Evolutionary conservation across 2,113 vertebrate species (phyloP).

Genomic region (Anser brachyrhynchus): DNA sequence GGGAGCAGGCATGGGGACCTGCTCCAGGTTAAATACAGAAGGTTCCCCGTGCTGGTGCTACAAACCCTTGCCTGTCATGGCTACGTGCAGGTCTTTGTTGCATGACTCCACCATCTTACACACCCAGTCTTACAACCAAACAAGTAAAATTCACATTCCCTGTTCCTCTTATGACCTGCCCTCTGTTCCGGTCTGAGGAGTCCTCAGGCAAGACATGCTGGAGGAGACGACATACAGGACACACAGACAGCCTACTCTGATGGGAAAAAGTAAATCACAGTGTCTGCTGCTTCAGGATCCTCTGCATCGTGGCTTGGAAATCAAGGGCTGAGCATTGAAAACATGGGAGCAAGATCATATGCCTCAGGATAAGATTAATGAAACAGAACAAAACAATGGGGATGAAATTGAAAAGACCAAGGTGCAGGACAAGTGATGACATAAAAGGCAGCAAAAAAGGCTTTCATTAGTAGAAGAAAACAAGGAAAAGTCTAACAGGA

Average conservation of each 20-base stretch:
- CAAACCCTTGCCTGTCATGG: background rate
- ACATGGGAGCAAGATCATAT: background rate
- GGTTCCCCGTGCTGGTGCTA: background rate
- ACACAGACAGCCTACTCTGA: background rate
- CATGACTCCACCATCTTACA: background rate
- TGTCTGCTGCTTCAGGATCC: background rate
- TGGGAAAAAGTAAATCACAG: background rate
- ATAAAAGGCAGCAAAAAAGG: background rate
- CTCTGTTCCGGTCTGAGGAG: background rate
- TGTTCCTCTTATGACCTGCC: background rate
- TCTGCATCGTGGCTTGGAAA: background rate
- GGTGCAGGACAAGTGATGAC: background rate
- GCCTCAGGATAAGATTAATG: background rate
- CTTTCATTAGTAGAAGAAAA: background rate
- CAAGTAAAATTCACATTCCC: background rate
- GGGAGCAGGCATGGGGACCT: fast-evolving
- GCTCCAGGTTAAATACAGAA: background rate
- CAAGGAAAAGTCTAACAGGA: background rate
- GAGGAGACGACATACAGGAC: background rate
- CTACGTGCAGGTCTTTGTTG: background rate
- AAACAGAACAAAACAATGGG: background rate
- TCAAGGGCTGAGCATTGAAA: background rate
- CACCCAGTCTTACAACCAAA: background rate
- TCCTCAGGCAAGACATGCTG: too few species aligned
- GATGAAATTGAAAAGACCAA: background rate